Conservation (phyloP, 2,113 vertebrate species). For the Mungos mungo region DNA sequence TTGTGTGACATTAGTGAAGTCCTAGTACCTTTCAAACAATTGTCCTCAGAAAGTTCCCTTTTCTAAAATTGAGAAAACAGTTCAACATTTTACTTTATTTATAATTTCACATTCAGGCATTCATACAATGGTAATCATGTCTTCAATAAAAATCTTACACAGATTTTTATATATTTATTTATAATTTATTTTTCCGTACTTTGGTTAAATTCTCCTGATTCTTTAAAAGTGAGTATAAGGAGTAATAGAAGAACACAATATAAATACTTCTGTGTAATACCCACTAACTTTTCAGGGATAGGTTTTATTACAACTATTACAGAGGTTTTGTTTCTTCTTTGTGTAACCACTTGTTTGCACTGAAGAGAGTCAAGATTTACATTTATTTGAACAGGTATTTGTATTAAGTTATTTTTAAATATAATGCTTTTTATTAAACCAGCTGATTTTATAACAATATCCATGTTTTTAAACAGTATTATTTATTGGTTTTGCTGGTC, state of each 20-base stretch:
- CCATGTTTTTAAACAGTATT: constrained; percentile 16
- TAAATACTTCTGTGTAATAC: background rate
- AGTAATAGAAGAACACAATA: background rate
- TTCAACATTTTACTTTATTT: background rate
- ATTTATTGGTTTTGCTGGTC: background rate
- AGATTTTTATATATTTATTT: constrained; percentile 56
- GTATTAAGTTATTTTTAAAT: constrained; percentile 62
- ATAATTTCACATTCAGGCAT: background rate
- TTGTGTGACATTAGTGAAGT: background rate
- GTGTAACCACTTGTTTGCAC: background rate
- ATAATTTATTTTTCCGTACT: constrained; percentile 32
- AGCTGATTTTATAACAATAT: constrained; percentile 59
- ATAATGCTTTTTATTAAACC: constrained; percentile 46
- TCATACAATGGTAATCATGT: background rate
- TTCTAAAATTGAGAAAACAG: background rate
- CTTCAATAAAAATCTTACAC: background rate
- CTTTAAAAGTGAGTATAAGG: background rate
- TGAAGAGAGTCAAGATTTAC: constrained; percentile 26
- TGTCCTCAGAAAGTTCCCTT: constrained; percentile 19
- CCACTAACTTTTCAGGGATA: background rate
- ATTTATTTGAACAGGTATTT: constrained; percentile 21
- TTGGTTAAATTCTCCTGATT: constrained; percentile 28
- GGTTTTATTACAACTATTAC: background rate
- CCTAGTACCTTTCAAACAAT: background rate
- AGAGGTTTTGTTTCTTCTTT: constrained; percentile 46